phyloP scores from a whole-genome alignment of 2,113 vertebrate genomes.

The Megalops atlanticus region DNA sequence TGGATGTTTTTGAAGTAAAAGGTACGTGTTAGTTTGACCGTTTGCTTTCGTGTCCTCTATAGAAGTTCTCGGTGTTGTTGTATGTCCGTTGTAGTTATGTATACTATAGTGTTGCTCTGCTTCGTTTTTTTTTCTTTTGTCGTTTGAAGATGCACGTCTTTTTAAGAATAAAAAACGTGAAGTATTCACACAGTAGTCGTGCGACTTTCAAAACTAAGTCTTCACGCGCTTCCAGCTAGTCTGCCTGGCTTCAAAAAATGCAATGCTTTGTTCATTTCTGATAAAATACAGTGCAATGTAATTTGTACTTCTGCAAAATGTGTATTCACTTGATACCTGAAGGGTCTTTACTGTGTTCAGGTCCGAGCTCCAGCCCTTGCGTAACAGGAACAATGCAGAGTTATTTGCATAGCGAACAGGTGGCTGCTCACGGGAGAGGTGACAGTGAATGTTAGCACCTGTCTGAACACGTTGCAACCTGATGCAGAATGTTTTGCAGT shows the following conservation, averaged over 20 bases:
- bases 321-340: no score
- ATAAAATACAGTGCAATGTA: no score
- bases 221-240: no score
- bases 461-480: neutral
- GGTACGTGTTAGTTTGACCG: neutral
- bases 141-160: neutral
- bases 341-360: neutral
- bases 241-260: neutral
- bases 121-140: neutral
- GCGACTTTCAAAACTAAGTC: neutral
- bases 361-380: neutral
- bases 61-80: no score
- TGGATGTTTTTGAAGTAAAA: neutral
- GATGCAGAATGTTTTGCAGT: no score
- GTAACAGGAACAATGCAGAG: neutral
- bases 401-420: conserved; percentile 19
- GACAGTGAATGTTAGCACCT: neutral
- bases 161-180: neutral
- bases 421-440: neutral
- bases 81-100: neutral
- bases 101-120: neutral
- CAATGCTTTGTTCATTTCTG: no score
- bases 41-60: neutral
- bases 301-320: no score
- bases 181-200: neutral